Base-by-base conservation (phyloP, 2,888 invertebrate genomes). In the Laothoe populi region DNA sequence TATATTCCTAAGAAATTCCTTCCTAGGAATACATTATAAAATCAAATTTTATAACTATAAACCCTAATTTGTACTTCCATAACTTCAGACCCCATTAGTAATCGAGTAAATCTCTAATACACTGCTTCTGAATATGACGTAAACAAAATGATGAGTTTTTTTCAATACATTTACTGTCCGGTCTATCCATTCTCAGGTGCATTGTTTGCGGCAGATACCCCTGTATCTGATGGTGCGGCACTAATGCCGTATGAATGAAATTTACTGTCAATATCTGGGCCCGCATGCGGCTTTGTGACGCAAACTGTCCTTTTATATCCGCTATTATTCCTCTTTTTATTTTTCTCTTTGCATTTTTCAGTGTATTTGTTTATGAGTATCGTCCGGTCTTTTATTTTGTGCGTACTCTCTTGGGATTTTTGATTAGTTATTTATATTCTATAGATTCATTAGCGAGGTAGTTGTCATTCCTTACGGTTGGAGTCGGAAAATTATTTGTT, bases 251-350 rank as follows among this genome's bases (percentile, higher is more conserved):
- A 92, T 91, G 92, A 93, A 93, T 92, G 92, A 92, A 92, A 92
- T 92, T 92, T 92, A 92, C 92, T 93, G 93, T 93, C 93, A 93
- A 92, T 92, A 92, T 91, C 91, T 87, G 88, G 86, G 91, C 92
- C 91, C 91, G 91, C 90, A 91, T 90, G 90, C 85, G 90, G 91
- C 90, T 92, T 90, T 92, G 91, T 91, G 88, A 87, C 89, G 88
- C 86, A 87, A 87, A 88, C 88, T 89, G 87, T 87, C 87, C 89
- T 89, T 91, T 90, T 90, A 88, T 90, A 83, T 74, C 84, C 78
- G 74, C 85, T 79, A 88, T 89, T 89, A 85, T 87, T 84, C 75
- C 81, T 77, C 77, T 84, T 86, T 86, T 84, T 84, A 83, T 79
- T 81, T 82, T 85, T 79, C 81, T 77, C 75, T 84, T 84, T 86